Evolutionary conservation across 1,140 invertebrate species (phyloP), one percentile per base, ranked within the genome.

Genomic region (Drosophila sp.): DNA sequence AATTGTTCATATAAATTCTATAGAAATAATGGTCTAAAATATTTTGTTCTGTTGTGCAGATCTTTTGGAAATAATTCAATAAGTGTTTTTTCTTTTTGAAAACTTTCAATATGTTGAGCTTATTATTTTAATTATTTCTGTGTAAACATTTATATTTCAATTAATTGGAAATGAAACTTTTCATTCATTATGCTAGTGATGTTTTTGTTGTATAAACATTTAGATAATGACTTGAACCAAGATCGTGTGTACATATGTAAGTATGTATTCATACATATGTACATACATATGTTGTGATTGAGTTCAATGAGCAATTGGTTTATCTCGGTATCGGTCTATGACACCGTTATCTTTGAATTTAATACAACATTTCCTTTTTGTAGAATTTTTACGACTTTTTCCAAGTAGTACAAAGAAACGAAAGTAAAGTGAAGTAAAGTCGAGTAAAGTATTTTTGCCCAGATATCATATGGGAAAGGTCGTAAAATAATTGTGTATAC

Each of bases 401-500:
- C 68, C 63, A 64, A 70, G 38, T 71, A 80, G 61, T 56, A 62
- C 50, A 66, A 63, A 58, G 50, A 56, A 65, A 58, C 66, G 30
- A 69, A 73, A 69, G 50, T 60, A 69, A 66, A 60, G 66, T 23
- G 23, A 47, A 47, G 44, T 50, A 73, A 66, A 60, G 64, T 47
- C 17, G 8, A 47, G 17, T 50, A 83, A 89, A 87, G 84, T 70
- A 79, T 86, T 76, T 83, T 67, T 61, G 44, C 44, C 66, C 68
- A 38, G 35, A 82, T 85, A 87, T 87, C 67, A 38, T 38, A 38
- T 72, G 62, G 23, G 63, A 78, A 83, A 77, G 70, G 84, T 87
- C 83, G 83, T 87, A 87, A 87, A 87, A 87, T 38, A 70, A 71
- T 87, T 78, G 78, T 87, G 84, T 87, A 87, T 87, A 87, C 83